Percentiles rank a stretch among this genome's conserved stretches.
These are phyloP conservation scores for Ictidomys tridecemlineatus DNA, from an alignment of 2,113 vertebrate species.

Conservation along the genomic window DNA sequence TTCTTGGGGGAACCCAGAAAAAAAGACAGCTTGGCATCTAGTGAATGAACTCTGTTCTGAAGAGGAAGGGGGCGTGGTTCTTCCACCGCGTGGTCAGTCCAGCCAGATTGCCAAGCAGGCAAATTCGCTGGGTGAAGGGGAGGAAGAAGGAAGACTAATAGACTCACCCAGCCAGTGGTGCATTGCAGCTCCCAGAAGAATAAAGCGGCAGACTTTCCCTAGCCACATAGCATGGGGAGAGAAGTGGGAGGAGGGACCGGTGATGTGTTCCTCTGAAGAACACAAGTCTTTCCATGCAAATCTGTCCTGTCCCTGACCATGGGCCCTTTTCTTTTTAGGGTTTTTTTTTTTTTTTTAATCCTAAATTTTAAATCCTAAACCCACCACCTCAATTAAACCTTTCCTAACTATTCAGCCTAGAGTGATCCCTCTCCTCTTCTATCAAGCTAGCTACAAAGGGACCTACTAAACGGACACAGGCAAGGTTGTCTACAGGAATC, in stretches of 20 bases:
- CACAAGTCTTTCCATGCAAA: not conserved
- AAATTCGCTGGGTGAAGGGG: not conserved
- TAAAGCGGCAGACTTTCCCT: not conserved
- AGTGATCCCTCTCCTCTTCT: not conserved
- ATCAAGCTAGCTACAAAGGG: not conserved
- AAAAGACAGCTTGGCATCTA: constrained; percentile 62
- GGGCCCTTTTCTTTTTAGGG: not conserved
- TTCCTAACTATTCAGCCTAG: not conserved
- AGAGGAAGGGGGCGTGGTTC: not conserved
- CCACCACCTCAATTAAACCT: not conserved
- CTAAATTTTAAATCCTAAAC: not conserved
- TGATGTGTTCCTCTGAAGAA: not conserved
- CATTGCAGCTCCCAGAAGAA: constrained; percentile 27
- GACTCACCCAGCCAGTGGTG: not conserved
- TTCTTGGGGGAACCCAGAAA: not conserved
- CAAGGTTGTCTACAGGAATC: not conserved
- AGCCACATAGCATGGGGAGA: not conserved
- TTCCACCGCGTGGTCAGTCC: not conserved
- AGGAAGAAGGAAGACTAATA: not conserved
- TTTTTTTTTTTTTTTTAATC: too few relatives aligned
- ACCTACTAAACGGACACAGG: not conserved
- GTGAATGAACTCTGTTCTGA: constrained; percentile 58
- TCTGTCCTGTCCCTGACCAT: not conserved
- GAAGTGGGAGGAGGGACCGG: not conserved
- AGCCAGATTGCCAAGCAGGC: not conserved